phyloP scores from a whole-genome alignment of 2,797 vertebrate species.

The Sebastes ruberrimus region DNA sequence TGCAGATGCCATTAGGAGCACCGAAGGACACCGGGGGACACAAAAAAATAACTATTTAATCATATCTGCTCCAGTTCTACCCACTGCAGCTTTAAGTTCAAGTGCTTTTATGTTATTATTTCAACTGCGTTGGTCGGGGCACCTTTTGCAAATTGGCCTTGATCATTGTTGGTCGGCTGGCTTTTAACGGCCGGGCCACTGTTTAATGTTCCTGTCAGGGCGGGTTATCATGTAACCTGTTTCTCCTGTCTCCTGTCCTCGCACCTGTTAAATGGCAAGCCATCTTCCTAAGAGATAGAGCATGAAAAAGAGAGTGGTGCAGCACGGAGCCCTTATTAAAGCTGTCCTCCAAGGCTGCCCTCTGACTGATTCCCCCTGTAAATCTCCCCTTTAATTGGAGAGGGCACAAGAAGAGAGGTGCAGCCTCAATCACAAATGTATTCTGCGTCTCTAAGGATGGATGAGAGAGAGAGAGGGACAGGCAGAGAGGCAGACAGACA shows the following conservation, averaged over 20 bases:
- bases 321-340: constrained; percentile 79
- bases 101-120: constrained; percentile 51
- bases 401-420: constrained; percentile 71
- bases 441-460: constrained; percentile 41
- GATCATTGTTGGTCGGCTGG: constrained; percentile 52
- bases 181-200: constrained; percentile 53
- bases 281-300: constrained; percentile 57
- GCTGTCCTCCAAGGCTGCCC: constrained; percentile 78
- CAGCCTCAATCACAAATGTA: constrained; percentile 69
- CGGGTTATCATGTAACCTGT: constrained; percentile 63
- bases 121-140: constrained; percentile 12
- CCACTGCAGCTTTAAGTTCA: neutral
- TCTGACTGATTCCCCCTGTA: constrained; percentile 81
- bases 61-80: too few species aligned
- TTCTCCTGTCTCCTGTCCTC: constrained; percentile 59
- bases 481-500: neutral
- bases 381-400: constrained; percentile 84
- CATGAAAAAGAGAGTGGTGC: constrained; percentile 59
- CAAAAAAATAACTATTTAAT: too few species aligned
- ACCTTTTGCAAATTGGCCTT: constrained; percentile 43
- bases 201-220: constrained; percentile 65
- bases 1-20: too few species aligned
- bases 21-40: too few species aligned
- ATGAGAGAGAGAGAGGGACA: neutral
- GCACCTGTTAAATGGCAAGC: constrained; percentile 67